These are phyloP conservation scores for Sesamia inferens DNA, from an alignment of 2,888 invertebrate genomes.

Conservation along the genomic window DNA sequence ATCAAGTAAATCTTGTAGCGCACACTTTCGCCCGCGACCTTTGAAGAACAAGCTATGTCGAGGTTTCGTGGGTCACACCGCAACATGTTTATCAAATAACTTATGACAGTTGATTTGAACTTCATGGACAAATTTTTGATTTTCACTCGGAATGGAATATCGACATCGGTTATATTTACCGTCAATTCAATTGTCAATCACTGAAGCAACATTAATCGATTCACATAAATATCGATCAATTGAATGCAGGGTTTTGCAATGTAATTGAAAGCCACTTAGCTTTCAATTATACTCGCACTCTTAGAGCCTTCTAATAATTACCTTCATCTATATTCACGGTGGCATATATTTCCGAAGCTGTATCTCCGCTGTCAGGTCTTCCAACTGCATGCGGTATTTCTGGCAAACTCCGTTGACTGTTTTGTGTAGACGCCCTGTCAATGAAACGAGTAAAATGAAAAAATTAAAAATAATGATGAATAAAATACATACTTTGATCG, in stretches of 20 bases:
- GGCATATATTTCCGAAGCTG: constrained; percentile 95
- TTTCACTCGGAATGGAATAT: constrained; percentile 34
- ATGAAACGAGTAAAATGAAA: constrained; percentile 26
- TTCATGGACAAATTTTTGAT: constrained; percentile 33
- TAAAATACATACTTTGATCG: neutral
- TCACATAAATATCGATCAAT: constrained; percentile 53
- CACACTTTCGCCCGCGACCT: constrained; percentile 65
- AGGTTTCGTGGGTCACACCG: constrained; percentile 63
- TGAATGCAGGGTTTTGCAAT: constrained; percentile 32
- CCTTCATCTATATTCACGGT: constrained; percentile 92
- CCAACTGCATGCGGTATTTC: constrained; percentile 94
- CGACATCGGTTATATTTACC: constrained; percentile 25
- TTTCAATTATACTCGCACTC: constrained; percentile 19
- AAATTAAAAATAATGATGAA: constrained; percentile 6
- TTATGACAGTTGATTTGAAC: constrained; percentile 51
- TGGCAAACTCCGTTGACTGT: constrained; percentile 94
- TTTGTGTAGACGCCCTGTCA: constrained; percentile 86
- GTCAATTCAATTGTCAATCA: constrained; percentile 31
- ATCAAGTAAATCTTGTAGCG: constrained; percentile 33
- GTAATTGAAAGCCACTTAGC: constrained; percentile 2
- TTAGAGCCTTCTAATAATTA: constrained; percentile 59
- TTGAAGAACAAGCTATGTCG: constrained; percentile 59
- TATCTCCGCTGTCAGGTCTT: constrained; percentile 92
- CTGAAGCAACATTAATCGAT: constrained; percentile 44
- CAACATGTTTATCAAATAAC: constrained; percentile 60